Percentiles rank a stretch among this genome's conserved stretches.
Conservation (phyloP, 2,888 invertebrate genomes). For the Pristionchus mayeri region DNA sequence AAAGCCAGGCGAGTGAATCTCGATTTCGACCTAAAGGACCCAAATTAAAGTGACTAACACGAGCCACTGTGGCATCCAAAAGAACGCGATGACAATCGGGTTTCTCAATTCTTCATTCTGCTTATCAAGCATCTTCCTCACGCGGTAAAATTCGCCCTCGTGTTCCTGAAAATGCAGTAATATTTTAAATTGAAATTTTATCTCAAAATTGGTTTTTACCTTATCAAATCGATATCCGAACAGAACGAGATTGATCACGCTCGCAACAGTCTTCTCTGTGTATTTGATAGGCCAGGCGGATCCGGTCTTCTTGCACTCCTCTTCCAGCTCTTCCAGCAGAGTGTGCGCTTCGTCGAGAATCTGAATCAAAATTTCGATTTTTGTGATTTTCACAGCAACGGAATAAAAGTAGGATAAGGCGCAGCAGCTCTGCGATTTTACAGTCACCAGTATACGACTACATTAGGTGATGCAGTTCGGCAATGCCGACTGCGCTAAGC, state of each 20-base stretch:
- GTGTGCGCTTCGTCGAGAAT: slow-evolving; percentile 36
- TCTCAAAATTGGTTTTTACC: too few relatives aligned
- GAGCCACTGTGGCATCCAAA: slow-evolving; percentile 14
- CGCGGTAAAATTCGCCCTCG: slow-evolving; percentile 3
- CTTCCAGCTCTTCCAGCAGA: background rate
- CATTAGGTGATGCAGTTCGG: too few relatives aligned
- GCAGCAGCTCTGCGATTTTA: too few relatives aligned
- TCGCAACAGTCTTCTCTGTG: slow-evolving; percentile 34
- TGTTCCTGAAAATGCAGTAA: background rate
- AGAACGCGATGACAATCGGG: background rate
- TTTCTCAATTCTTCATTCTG: slow-evolving; percentile 20
- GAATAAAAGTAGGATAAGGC: too few relatives aligned
- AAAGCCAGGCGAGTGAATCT: too few relatives aligned
- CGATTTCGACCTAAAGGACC: too few relatives aligned
- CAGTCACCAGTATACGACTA: too few relatives aligned
- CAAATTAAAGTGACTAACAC: background rate
- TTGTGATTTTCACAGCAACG: background rate
- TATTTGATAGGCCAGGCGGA: background rate
- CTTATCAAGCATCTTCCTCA: slow-evolving; percentile 18
- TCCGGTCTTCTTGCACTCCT: background rate
- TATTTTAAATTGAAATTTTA: too few relatives aligned
- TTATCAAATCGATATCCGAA: slow-evolving; percentile 64
- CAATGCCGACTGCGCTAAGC: too few relatives aligned
- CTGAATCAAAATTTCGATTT: too few relatives aligned
- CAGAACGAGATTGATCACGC: slow-evolving; percentile 59